phyloP scores from a whole-genome alignment of 2,797 vertebrate genomes.

The Lutjanus campechanus region DNA sequence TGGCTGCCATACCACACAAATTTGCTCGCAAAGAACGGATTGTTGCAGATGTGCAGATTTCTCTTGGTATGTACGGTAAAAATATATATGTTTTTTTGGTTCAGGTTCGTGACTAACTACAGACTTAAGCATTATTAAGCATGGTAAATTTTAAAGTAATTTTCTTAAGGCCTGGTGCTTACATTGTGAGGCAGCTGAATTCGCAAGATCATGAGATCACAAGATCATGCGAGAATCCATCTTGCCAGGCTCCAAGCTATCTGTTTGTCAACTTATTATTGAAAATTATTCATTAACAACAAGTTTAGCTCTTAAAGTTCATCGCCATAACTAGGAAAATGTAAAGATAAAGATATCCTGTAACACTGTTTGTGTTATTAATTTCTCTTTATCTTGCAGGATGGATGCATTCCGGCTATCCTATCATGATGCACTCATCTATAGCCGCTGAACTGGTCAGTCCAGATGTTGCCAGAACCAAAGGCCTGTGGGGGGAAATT shows the following conservation, averaged over 20 bases:
- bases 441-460: conserved; percentile 71
- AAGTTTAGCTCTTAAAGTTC: background rate
- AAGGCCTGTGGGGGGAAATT: conserved; percentile 87
- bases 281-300: no score
- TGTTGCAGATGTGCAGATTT: conserved; percentile 90
- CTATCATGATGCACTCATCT: conserved; percentile 86
- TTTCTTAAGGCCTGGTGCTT: no score
- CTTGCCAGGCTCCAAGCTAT: no score
- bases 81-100: no score
- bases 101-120: no score
- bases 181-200: no score
- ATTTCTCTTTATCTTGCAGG: conserved; percentile 72
- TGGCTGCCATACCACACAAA: conserved; percentile 82
- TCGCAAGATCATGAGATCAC: no score
- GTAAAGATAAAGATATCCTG: background rate
- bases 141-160: no score
- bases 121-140: no score
- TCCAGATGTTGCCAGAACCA: conserved; percentile 36
- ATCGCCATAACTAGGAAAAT: background rate
- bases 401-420: conserved; percentile 91
- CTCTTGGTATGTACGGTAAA: background rate
- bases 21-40: conserved; percentile 88
- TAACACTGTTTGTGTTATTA: no score
- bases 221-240: no score
- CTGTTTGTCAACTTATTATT: no score